phyloP scores from a whole-genome alignment of 2,797 vertebrate genomes.

The Cheracebus regulus region DNA sequence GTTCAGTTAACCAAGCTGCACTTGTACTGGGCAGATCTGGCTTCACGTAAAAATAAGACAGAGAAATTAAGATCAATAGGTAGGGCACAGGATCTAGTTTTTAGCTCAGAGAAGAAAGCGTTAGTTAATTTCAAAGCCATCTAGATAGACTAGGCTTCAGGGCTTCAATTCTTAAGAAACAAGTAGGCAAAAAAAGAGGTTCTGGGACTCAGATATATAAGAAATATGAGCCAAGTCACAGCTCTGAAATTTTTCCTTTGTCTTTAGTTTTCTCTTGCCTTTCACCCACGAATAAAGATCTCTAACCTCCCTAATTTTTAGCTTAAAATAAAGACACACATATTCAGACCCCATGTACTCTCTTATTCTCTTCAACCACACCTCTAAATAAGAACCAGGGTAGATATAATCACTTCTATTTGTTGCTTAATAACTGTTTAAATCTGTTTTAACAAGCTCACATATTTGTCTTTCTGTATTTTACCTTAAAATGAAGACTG shows the following conservation, averaged over 20 bases:
- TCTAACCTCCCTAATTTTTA: neutral
- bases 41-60: neutral
- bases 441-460: conserved; percentile 23
- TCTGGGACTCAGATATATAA: neutral
- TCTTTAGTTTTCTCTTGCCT: neutral
- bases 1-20: neutral
- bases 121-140: neutral
- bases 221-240: neutral
- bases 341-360: neutral
- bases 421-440: neutral
- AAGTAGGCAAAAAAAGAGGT: neutral
- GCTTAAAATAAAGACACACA: neutral
- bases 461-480: conserved; percentile 26
- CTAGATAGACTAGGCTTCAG: neutral
- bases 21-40: neutral
- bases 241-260: neutral
- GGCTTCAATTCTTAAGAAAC: neutral
- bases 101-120: neutral
- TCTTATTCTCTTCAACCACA: neutral
- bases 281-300: neutral
- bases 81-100: neutral
- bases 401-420: neutral
- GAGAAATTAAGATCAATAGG: neutral
- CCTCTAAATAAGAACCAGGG: neutral
- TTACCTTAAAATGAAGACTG: conserved; percentile 17